Conservation (phyloP, 2,113 vertebrate species). For the Labrus mixtus region DNA sequence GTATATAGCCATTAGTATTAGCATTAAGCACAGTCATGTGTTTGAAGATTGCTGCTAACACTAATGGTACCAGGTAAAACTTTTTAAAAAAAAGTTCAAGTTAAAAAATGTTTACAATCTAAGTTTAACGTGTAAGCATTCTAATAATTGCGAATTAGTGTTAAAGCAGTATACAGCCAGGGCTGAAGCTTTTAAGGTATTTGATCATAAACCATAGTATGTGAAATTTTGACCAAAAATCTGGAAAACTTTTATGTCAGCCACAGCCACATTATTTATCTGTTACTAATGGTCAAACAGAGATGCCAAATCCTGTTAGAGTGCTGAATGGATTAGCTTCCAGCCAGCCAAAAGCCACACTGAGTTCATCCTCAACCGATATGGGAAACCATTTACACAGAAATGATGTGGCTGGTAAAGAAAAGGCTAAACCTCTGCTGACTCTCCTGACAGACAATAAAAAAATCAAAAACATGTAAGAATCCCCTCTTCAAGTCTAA, state of each 20-base stretch:
- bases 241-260: not conserved
- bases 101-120: not conserved
- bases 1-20: too few species aligned
- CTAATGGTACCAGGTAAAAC: too few species aligned
- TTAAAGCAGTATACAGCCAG: not conserved
- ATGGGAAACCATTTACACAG: not conserved
- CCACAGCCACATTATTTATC: not conserved
- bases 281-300: constrained; percentile 1
- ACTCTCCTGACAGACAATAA: not conserved
- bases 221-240: not conserved
- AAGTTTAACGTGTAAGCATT: not conserved
- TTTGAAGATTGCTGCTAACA: too few species aligned
- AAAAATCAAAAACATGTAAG: too few species aligned
- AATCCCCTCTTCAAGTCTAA: too few species aligned
- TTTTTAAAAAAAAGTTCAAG: too few species aligned
- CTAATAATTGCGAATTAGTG: not conserved
- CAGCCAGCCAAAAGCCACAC: constrained; percentile 1
- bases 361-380: constrained; percentile 1
- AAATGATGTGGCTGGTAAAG: not conserved
- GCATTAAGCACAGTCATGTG: too few species aligned
- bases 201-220: not conserved
- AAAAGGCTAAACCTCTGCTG: not conserved
- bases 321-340: constrained; percentile 4
- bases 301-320: constrained; percentile 7
- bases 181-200: not conserved